Base-by-base conservation (phyloP, 2,888 invertebrate genomes). In the Agelastica alni region DNA sequence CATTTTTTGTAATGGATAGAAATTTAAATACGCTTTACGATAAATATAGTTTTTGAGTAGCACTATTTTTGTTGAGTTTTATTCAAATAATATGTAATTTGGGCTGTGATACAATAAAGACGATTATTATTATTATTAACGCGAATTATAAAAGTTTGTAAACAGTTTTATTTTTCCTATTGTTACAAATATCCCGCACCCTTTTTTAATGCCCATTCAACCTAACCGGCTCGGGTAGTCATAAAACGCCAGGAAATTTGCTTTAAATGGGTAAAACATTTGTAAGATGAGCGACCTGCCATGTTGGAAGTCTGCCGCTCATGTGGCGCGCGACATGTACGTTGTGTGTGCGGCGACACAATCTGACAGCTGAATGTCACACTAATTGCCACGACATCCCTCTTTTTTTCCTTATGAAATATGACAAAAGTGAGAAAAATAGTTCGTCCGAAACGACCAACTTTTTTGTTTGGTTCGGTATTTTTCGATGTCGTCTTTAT, bases 361-460 rank as follows among this genome's bases (percentile, higher is more conserved):
- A 62, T 67, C 63, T 69, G 73, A 72, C 71, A 70, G 66, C 69
- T 69, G 69, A 65, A 68, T 70, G 73, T 72, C 73, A 68, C 69
- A 71, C 75, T 75, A 75, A 75, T 75, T 75, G 73, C 73, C 64
- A 64, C 59, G 64, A 63, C 69, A 70, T 69, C 69, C 67, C 66
- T 51, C n/a, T n/a, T n/a, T n/a, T 45, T 51, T 55, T 51, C 52
- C 55, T 63, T 66, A 70, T 71, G 71, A 72, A 63, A 69, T 72
- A 71, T 70, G 59, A 62, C 58, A 54, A 62, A 52, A 58, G 58
- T 58, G 62, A 65, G 68, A 68, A 67, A 67, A 65, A 66, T 65
- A 67, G 67, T 68, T 70, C 70, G 67, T 66, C 69, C 67, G 68
- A 67, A 68, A 69, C 68, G 66, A 61, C 53, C 58, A 61, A 65